phyloP scores from a whole-genome alignment of 1,140 invertebrate species.

The Tribolium castaneum region DNA sequence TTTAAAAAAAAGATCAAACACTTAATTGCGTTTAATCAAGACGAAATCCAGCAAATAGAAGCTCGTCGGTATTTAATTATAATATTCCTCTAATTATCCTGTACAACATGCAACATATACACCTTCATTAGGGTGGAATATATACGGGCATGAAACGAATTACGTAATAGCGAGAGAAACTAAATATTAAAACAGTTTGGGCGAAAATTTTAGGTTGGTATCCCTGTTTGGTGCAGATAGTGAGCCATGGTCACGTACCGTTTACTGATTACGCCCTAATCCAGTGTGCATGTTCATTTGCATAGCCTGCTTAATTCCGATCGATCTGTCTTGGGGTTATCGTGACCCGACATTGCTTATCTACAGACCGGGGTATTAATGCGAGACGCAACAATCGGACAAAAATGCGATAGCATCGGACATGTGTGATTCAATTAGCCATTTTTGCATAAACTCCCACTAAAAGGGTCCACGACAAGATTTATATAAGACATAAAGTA shows the following conservation, averaged over 20 bases:
- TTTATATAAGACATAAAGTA: not conserved
- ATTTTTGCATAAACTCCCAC: slow-evolving; percentile 28
- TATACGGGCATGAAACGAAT: not conserved
- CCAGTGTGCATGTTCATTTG: slow-evolving; percentile 34
- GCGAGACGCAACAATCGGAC: not conserved
- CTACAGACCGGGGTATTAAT: slow-evolving; percentile 1
- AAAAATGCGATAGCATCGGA: too few species aligned
- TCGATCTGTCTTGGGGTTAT: slow-evolving; percentile 27
- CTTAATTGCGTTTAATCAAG: too few species aligned
- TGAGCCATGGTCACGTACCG: slow-evolving; percentile 15
- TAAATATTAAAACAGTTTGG: not conserved
- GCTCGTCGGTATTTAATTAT: not conserved
- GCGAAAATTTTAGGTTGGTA: too few species aligned
- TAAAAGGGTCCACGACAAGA: not conserved
- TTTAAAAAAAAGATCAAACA: too few species aligned
- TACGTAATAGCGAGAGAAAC: not conserved
- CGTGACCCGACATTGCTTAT: slow-evolving; percentile 24
- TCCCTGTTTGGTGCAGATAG: not conserved
- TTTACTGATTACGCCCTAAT: slow-evolving; percentile 26
- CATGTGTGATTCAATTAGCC: slow-evolving; percentile 1
- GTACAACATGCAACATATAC: not conserved
- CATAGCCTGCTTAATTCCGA: slow-evolving; percentile 28
- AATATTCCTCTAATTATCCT: not conserved
- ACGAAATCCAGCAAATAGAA: not conserved
- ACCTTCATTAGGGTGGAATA: not conserved